Base-by-base conservation (phyloP, 2,113 vertebrate species). In the Sprattus sprattus region DNA sequence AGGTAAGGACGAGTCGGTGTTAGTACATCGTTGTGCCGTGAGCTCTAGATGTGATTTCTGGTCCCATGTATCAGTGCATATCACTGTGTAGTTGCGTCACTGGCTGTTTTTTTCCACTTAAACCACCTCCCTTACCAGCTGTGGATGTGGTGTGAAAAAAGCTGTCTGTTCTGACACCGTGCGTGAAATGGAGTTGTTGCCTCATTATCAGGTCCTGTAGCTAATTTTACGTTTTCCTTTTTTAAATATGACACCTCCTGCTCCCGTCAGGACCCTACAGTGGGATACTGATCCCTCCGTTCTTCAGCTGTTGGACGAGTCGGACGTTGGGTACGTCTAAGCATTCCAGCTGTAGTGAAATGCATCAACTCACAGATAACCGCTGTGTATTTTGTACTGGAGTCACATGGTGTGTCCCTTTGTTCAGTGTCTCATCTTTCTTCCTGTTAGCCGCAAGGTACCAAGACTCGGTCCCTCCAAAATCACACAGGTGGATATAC, bases 231-330 rank as follows among this genome's bases (percentile, higher is more conserved):
- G 45, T 91, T 96, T 84, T 94, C 83, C 67, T 45, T 88, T 88
- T 88, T 60, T 91, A 95, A 90, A 90, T 46, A 93, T 94, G 93
- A 94, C 93, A 90, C 94, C 86, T 45, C 92, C 57, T 86, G 39
- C 89, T 88, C 86, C 86, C 86, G 88, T 86, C 95, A 97, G 97
- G 95, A 96, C 96, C 90, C 92, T 97, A 92, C 97, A 97, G 91
- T 97, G 97, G 97, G 97, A 97, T 92, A 96, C 96, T 92, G 97
- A 97, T 94, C 97, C 96, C 92, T 97, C 96, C 93, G 96, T 96
- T 92, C 95, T 97, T 86, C 97, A 97, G 94, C 95, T 97, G 91
- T 95, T 97, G 90, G 95, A 95, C 92, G 96, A 97, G 94, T 96
- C 96, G 93, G 96, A 97, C 92, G 95, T 96, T 93, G 96, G 97